Conservation (phyloP, 2,797 vertebrate genomes). For the Acrocephalus scirpaceus region DNA sequence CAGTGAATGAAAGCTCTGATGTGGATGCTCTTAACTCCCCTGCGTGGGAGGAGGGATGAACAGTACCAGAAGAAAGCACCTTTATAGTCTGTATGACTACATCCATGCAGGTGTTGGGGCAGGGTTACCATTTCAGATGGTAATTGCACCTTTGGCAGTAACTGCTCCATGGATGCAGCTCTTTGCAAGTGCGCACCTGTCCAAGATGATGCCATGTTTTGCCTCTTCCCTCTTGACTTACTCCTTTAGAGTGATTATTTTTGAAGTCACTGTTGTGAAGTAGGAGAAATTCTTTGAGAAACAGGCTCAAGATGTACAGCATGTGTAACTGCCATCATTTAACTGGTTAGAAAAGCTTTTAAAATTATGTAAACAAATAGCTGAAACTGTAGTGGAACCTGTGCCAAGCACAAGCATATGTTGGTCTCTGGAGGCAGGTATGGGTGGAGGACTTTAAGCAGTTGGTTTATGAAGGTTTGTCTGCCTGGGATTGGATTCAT, state of each 20-base stretch:
- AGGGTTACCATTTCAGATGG: neutral
- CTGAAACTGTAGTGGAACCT: neutral
- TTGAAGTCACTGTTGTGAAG: neutral
- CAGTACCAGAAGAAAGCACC: neutral
- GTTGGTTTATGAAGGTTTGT: neutral
- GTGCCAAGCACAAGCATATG: neutral
- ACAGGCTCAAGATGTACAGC: neutral
- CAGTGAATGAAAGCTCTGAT: neutral
- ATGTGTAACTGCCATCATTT: neutral
- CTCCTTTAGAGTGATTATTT: neutral
- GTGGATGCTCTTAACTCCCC: neutral
- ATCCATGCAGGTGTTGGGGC: neutral
- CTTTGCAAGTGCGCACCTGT: neutral
- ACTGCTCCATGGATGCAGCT: neutral
- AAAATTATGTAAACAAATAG: neutral
- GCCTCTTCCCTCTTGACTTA: neutral
- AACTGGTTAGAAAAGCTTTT: neutral
- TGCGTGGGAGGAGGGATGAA: neutral
- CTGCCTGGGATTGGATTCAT: neutral
- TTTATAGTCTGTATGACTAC: neutral
- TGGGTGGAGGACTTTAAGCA: neutral
- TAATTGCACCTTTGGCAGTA: neutral
- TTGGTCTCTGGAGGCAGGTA: neutral
- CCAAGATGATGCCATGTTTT: neutral
- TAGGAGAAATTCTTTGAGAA: neutral